Percentiles rank a stretch among this genome's conserved stretches.
Evolutionary conservation across 2,113 vertebrate species (phyloP).

Genomic region (Elaphurus davidianus): DNA sequence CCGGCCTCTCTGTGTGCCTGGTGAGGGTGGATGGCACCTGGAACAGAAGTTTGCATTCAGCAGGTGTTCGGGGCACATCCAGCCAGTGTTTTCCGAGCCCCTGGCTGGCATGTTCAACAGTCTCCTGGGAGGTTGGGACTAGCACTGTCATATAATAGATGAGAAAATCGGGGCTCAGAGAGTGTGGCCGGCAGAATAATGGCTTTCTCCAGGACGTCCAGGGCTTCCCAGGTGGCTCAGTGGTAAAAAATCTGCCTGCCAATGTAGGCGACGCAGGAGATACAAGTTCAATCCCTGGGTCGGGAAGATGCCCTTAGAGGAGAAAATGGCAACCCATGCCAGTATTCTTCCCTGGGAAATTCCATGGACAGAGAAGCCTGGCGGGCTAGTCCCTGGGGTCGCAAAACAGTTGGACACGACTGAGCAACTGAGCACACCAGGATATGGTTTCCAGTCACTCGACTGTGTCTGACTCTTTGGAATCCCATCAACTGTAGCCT

Average conservation of each 20-base stretch:
- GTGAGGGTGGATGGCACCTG: background rate
- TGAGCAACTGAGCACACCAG: background rate
- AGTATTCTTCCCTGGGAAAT: background rate
- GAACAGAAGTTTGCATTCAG: background rate
- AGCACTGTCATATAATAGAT: background rate
- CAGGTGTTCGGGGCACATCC: background rate
- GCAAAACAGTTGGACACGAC: background rate
- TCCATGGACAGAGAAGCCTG: background rate
- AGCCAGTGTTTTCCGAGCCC: no score
- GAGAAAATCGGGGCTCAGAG: background rate
- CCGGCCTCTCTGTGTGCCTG: background rate
- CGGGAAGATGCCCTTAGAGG: background rate
- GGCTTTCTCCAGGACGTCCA: background rate
- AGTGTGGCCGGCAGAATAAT: background rate
- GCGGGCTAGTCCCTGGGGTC: background rate
- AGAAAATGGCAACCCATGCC: background rate
- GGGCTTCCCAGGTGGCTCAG: background rate
- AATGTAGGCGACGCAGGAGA: background rate
- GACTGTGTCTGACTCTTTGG: background rate
- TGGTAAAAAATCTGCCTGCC: background rate
- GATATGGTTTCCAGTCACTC: background rate
- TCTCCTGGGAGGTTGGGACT: background rate
- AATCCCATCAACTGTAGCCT: background rate
- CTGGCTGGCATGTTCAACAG: fast-evolving
- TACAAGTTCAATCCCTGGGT: background rate